A percentile compares a stretch with the other conserved stretches of the same genome.
phyloP scores from a whole-genome alignment of 2,888 invertebrate genomes.

The Macrophya alboannulata region DNA sequence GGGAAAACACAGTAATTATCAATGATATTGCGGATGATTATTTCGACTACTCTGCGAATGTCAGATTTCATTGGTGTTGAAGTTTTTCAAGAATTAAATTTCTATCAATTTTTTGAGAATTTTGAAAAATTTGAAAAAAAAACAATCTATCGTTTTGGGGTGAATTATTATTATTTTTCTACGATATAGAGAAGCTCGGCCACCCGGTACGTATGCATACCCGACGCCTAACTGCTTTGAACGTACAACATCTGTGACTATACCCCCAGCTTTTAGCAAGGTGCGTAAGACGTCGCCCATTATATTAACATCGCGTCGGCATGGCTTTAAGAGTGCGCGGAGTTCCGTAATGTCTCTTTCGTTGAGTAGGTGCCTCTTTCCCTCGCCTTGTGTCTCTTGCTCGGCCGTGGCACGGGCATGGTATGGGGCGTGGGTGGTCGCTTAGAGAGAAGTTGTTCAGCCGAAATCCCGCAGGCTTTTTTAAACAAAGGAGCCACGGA shows the following conservation, averaged over 20 bases:
- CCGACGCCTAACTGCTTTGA: slow-evolving; percentile 35
- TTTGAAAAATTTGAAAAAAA: neutral
- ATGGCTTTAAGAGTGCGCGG: slow-evolving; percentile 48
- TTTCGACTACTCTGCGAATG: neutral
- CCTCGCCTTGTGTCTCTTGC: slow-evolving; percentile 28
- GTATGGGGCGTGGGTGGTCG: slow-evolving; percentile 11
- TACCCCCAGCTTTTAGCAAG: slow-evolving; percentile 58
- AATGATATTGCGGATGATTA: neutral
- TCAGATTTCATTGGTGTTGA: neutral
- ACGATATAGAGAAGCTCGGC: neutral
- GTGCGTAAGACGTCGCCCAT: slow-evolving; percentile 64
- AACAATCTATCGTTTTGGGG: neutral
- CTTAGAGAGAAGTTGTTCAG: slow-evolving; percentile 63
- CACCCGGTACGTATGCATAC: slow-evolving; percentile 32
- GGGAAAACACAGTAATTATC: neutral
- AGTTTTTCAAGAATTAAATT: neutral
- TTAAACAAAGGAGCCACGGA: slow-evolving; percentile 55
- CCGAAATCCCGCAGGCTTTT: slow-evolving; percentile 68
- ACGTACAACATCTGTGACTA: slow-evolving; percentile 41
- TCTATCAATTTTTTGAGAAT: neutral
- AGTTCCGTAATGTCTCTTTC: slow-evolving; percentile 51
- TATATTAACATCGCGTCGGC: slow-evolving; percentile 64
- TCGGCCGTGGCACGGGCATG: neutral
- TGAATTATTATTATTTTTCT: neutral
- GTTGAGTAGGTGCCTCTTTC: slow-evolving; percentile 23